phyloP scores from a whole-genome alignment of 2,888 invertebrate genomes.

The Beris chalybata region DNA sequence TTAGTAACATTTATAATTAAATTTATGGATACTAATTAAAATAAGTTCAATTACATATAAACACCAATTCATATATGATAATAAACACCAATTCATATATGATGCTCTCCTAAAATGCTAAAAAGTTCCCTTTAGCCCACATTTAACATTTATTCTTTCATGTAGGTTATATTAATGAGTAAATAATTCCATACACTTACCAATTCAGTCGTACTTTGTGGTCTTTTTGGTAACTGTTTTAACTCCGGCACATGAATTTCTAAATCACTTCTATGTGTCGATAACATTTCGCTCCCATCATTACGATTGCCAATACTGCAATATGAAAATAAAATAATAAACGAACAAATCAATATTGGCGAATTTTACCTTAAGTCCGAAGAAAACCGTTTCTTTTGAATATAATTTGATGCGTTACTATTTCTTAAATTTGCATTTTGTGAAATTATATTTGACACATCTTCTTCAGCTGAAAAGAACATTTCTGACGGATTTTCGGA shows the following conservation, averaged over 20 bases:
- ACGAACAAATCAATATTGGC: conserved; percentile 10
- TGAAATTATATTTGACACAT: conserved; percentile 60
- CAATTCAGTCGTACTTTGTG: conserved; percentile 56
- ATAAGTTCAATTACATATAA: too few relatives aligned
- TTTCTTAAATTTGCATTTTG: conserved; percentile 46
- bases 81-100: too few relatives aligned
- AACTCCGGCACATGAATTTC: conserved; percentile 65
- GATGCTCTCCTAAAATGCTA: too few relatives aligned
- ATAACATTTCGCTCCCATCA: conserved; percentile 52
- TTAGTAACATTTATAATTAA: too few relatives aligned
- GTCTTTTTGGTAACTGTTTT: conserved; percentile 56
- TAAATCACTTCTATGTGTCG: conserved; percentile 64
- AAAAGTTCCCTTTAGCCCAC: too few relatives aligned
- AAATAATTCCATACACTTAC: conserved; percentile 45
- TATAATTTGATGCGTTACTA: conserved; percentile 28
- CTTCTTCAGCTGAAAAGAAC: conserved; percentile 93
- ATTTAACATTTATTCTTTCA: too few relatives aligned
- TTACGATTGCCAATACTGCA: conserved; percentile 52
- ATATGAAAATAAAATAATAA: not conserved
- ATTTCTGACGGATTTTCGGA: conserved; percentile 90
- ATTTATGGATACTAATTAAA: too few relatives aligned
- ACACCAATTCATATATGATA: too few relatives aligned
- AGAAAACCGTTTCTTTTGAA: conserved; percentile 53
- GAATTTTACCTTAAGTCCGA: conserved; percentile 52
- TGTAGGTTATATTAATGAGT: too few relatives aligned